These are phyloP conservation scores for Rutilus rutilus DNA, from an alignment of 2,113 vertebrate species.

Conservation along the genomic window DNA sequence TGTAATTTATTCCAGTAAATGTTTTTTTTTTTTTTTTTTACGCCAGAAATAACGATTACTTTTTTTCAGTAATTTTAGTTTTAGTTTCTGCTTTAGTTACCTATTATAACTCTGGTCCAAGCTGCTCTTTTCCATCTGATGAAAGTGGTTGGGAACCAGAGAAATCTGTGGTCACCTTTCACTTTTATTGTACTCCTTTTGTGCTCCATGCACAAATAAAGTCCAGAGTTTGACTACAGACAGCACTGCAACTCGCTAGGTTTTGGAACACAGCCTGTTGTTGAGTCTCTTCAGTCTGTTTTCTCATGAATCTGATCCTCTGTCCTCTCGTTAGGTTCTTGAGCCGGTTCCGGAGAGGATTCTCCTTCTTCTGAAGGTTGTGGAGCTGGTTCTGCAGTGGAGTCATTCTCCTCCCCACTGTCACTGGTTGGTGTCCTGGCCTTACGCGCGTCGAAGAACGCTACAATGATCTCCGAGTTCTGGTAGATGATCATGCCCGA, in stretches of 20 bases:
- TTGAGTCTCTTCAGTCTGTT: constrained; percentile 61
- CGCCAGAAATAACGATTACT: too few relatives aligned
- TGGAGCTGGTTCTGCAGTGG: neutral
- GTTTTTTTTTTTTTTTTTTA: neutral
- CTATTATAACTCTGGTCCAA: neutral
- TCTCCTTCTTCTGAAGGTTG: neutral
- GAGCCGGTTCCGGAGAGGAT: neutral
- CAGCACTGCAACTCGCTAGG: constrained; percentile 15
- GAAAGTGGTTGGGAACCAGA: neutral
- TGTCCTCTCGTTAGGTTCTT: constrained; percentile 44
- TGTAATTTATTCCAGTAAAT: too few relatives aligned
- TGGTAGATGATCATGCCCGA: constrained; percentile 93
- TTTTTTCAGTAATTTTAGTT: neutral
- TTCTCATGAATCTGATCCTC: constrained; percentile 59
- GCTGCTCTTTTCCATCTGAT: neutral
- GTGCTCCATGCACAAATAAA: neutral
- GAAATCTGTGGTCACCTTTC: neutral
- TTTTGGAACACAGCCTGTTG: constrained; percentile 18
- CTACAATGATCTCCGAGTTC: constrained; percentile 83
- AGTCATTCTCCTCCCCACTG: neutral
- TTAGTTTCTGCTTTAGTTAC: neutral
- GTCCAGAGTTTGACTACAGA: neutral
- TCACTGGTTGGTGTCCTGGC: constrained; percentile 48
- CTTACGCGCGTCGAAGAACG: constrained; percentile 72
- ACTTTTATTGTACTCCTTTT: neutral